Evolutionary conservation across 2,113 vertebrate genomes (phyloP), one percentile per base, ranked within the genome.

Genomic region (Candoia aspera): DNA sequence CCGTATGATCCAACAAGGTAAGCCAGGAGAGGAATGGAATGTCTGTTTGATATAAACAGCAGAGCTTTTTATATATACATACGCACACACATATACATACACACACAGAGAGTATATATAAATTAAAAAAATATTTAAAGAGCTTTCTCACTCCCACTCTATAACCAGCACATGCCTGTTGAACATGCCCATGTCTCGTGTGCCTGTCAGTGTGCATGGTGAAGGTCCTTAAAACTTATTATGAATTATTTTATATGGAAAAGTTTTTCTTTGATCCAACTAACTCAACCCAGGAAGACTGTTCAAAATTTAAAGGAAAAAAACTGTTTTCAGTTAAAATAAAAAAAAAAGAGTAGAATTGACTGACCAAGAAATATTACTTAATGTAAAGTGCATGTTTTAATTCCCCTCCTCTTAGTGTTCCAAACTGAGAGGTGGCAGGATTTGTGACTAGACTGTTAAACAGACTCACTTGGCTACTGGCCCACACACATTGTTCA

Each of bases 201-300:
- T 62, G 84, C 29, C 58, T 64, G 21, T 54, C 42, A 93, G 90
- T 73, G 94, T 91, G 94, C 94, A 96, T 92, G 90, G 2, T 73
- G 93, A 91, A 95, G 91, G 90, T 93, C 84, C 88, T 84, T 93
- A 91, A 94, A 94, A 96, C 59, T 95, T 90, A 93, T 95, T 91
- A 92, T 93, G 92, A 88, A 94, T 95, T 90, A 84, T 95, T 88
- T 96, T 93, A 84, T 91, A 59, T 8, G 94, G 95, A 96, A 94
- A 94, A 93, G 89, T n/a, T 95, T 90, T 92, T 94, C 91, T 97
- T 96, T 96, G 95, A 97, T 96, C 95, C 89, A 92, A 5, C 92
- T 96, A 96, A 97, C 94, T 96, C 93, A 73, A 0, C 88, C 95
- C 96, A 96, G 95, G 94, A 95, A 92, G 68, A 62, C 26, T 95